These are phyloP conservation scores for Harpalus rufipes DNA, from an alignment of 2,888 invertebrate genomes.

Conservation along the genomic window DNA sequence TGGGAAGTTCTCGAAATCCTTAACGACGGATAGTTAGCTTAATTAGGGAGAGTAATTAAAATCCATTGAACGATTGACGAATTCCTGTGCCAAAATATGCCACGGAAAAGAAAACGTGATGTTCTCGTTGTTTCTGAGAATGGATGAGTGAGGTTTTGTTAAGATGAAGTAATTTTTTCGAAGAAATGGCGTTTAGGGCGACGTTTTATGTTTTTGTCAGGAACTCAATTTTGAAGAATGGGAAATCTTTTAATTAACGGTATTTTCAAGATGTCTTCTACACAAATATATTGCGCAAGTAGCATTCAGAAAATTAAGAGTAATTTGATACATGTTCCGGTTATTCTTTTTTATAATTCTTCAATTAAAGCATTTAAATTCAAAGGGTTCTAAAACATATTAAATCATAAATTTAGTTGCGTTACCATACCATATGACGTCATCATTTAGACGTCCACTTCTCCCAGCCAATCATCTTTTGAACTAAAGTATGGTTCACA, in stretches of 20 bases:
- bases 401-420: too few relatives aligned
- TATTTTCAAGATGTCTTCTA: background rate
- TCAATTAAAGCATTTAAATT: too few relatives aligned
- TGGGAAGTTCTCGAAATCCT: constrained; percentile 38
- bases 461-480: too few relatives aligned
- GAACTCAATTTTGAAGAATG: constrained; percentile 10
- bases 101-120: constrained; percentile 32
- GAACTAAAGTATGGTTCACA: too few relatives aligned
- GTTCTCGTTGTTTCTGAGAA: constrained; percentile 55
- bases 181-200: constrained; percentile 51
- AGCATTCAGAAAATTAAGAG: background rate
- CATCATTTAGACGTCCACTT: too few relatives aligned
- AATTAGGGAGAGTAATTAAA: constrained; percentile 62
- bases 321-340: too few relatives aligned
- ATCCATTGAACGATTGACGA: constrained; percentile 49
- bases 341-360: too few relatives aligned
- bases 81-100: constrained; percentile 65
- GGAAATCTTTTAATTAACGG: background rate
- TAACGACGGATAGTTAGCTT: constrained; percentile 55
- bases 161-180: constrained; percentile 52
- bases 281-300: background rate
- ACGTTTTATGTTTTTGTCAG: constrained; percentile 49
- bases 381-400: too few relatives aligned
- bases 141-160: constrained; percentile 28
- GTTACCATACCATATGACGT: too few relatives aligned